Evolutionary conservation across 2,797 vertebrate species (phyloP).

Genomic region (Argentina silus): DNA sequence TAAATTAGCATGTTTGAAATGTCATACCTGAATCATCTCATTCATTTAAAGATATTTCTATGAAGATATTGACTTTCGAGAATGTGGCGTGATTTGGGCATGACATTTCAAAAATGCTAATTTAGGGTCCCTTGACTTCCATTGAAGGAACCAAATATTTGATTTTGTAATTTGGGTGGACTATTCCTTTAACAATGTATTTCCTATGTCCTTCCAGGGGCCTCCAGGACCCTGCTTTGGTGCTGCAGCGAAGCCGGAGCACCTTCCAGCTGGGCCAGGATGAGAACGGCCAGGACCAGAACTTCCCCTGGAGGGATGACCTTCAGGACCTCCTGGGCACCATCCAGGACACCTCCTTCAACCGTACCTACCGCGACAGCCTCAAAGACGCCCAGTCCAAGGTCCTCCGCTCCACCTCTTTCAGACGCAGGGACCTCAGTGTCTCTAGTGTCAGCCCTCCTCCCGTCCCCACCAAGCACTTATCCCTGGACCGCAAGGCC

Average conservation of each 20-base stretch:
- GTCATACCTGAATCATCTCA: too few relatives aligned
- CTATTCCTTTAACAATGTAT: not conserved
- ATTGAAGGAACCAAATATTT: too few relatives aligned
- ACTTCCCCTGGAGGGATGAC: conserved; percentile 67
- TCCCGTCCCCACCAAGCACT: conserved; percentile 56
- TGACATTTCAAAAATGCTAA: too few relatives aligned
- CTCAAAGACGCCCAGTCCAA: conserved; percentile 89
- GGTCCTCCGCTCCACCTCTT: conserved; percentile 89
- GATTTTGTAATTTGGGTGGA: too few relatives aligned
- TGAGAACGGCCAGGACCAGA: conserved; percentile 42
- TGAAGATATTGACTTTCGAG: too few relatives aligned
- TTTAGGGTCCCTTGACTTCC: too few relatives aligned
- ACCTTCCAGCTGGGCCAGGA: conserved; percentile 80
- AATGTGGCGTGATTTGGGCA: too few relatives aligned
- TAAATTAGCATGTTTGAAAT: too few relatives aligned
- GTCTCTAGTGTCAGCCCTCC: conserved; percentile 53
- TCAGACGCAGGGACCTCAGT: conserved; percentile 81
- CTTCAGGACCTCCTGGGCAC: conserved; percentile 66
- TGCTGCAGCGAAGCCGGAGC: conserved; percentile 86
- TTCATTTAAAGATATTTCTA: too few relatives aligned
- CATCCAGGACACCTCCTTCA: conserved; percentile 74
- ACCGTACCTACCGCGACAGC: conserved; percentile 85
- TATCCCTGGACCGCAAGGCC: conserved; percentile 77
- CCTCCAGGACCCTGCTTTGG: conserved; percentile 54
- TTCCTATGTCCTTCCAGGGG: conserved; percentile 32